Evolutionary conservation across 1,140 invertebrate species (phyloP).

Genomic region (Tetramorium alpestre): DNA sequence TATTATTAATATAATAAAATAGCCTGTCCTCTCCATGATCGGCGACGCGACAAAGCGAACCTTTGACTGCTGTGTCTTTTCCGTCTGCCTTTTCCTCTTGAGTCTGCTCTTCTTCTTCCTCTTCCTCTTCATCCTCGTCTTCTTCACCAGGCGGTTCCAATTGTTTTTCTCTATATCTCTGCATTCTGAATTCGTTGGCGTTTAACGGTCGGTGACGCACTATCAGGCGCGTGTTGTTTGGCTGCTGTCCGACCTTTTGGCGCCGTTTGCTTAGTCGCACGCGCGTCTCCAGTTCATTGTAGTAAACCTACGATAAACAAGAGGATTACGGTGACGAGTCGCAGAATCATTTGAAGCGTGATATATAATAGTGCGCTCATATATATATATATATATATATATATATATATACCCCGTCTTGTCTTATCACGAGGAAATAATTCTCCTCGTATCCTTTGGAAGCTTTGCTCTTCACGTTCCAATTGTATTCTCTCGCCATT

Average conservation of each 20-base stretch:
- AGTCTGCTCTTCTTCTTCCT: slow-evolving; percentile 80
- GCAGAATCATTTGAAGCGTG: neutral
- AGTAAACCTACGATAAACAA: slow-evolving; percentile 88
- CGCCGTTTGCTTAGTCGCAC: slow-evolving; percentile 96
- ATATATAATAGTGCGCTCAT: neutral
- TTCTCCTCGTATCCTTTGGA: slow-evolving; percentile 99
- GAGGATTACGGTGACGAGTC: slow-evolving; percentile 1
- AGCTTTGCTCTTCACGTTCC: slow-evolving; percentile 99
- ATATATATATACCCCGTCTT: slow-evolving; percentile 89
- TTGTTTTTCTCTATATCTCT: slow-evolving; percentile 94
- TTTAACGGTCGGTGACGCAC: slow-evolving; percentile 96
- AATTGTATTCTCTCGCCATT: slow-evolving; percentile 98
- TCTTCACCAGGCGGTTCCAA: slow-evolving; percentile 95
- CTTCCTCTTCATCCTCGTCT: slow-evolving; percentile 88
- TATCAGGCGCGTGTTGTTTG: slow-evolving; percentile 93
- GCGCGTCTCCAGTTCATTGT: slow-evolving; percentile 98
- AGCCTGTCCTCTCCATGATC: neutral
- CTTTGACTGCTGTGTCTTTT: slow-evolving; percentile 67
- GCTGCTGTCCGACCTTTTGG: slow-evolving; percentile 90
- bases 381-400: neutral
- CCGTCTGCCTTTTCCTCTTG: slow-evolving; percentile 79
- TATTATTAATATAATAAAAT: neutral
- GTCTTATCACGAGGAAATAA: slow-evolving; percentile 97
- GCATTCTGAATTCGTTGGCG: slow-evolving; percentile 94
- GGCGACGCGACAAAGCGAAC: neutral